Evolutionary conservation across 2,888 invertebrate genomes (phyloP).

Genomic region (Campoletis raptor): DNA sequence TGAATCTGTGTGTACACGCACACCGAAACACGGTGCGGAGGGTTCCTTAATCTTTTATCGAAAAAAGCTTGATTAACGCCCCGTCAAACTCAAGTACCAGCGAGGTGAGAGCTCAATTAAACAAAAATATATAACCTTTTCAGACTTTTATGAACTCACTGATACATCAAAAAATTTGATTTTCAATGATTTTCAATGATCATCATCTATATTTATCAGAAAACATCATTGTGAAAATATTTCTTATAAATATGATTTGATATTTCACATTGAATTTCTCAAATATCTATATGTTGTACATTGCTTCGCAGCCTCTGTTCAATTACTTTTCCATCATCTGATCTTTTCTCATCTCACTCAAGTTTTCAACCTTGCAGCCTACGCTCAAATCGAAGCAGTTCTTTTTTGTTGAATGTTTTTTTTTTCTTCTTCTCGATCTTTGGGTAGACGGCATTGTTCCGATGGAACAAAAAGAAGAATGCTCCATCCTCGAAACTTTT

Average conservation of each 20-base stretch:
- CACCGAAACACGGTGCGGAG: neutral
- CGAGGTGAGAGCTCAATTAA: neutral
- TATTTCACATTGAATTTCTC: neutral
- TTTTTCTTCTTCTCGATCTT: neutral
- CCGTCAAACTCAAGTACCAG: neutral
- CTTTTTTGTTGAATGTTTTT: neutral
- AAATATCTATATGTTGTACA: neutral
- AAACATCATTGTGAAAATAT: neutral
- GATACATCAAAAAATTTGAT: neutral
- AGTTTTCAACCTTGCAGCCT: neutral
- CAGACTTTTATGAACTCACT: slow-evolving; percentile 2
- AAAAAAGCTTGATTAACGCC: slow-evolving; percentile 23
- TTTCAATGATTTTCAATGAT: neutral
- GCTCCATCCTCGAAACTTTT: slow-evolving; percentile 4
- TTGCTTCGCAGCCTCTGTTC: neutral
- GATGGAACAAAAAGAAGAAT: slow-evolving; percentile 19
- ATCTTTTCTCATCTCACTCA: neutral
- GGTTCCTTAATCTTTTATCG: neutral
- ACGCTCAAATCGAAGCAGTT: slow-evolving; percentile 6
- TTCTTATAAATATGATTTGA: neutral
- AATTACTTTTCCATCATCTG: slow-evolving; percentile 4
- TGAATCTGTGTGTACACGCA: neutral
- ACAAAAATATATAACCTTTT: neutral
- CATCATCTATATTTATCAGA: neutral
- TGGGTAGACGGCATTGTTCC: neutral